Conservation (phyloP, 1,140 invertebrate genomes). For the Anagrus nilaparvatae region DNA sequence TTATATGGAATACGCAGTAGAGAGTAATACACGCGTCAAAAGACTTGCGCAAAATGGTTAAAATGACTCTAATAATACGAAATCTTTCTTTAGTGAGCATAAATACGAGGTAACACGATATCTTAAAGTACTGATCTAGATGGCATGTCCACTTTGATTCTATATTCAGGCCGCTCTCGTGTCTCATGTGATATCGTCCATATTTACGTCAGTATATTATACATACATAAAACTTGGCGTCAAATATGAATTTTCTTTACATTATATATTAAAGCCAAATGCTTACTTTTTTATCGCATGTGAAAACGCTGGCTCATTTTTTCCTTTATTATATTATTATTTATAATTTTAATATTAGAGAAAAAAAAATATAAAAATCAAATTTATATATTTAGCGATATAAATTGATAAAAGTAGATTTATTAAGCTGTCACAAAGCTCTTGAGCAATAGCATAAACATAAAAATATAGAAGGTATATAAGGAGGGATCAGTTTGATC, state of each 20-base stretch:
- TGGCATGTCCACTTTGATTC: slow-evolving; percentile 36
- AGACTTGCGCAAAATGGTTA: slow-evolving; percentile 31
- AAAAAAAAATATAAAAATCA: too few relatives aligned
- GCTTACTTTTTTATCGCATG: slow-evolving; percentile 12
- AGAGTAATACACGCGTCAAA: slow-evolving; percentile 16
- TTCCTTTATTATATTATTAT: not conserved
- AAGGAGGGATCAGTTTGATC: too few relatives aligned
- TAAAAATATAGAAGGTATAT: too few relatives aligned
- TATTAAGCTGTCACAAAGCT: too few relatives aligned
- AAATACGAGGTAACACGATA: slow-evolving; percentile 33
- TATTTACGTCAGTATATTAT: slow-evolving; percentile 19
- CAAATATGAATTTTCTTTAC: too few relatives aligned
- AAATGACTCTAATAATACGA: slow-evolving; percentile 38
- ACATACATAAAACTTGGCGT: too few relatives aligned
- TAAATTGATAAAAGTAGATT: too few relatives aligned
- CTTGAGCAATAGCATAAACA: too few relatives aligned
- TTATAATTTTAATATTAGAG: slow-evolving; percentile 4
- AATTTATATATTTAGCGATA: too few relatives aligned
- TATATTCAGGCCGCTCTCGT: slow-evolving; percentile 25
- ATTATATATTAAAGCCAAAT: slow-evolving; percentile 7
- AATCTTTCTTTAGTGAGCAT: slow-evolving; percentile 34
- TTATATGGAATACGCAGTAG: not conserved
- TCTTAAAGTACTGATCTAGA: slow-evolving; percentile 23
- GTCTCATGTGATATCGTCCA: slow-evolving; percentile 31
- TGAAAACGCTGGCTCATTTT: slow-evolving; percentile 4